Conservation (phyloP, 1,140 invertebrate genomes). For the Copidosoma floridanum region DNA sequence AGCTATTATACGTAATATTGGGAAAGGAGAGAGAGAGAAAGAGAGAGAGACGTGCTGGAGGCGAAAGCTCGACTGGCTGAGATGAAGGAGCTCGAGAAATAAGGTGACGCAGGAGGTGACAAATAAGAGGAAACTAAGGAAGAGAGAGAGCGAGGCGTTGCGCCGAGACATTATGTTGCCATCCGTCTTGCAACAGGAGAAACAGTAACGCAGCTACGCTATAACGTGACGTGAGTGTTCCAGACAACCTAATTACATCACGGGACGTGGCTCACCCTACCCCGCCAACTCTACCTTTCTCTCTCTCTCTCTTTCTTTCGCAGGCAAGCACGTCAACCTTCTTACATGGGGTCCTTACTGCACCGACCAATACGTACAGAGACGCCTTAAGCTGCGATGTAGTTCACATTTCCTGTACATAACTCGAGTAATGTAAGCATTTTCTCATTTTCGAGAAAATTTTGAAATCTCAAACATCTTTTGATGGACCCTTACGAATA, state of each 20-base stretch:
- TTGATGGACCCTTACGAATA: too few species aligned
- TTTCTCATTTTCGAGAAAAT: too few species aligned
- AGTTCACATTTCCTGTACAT: too few species aligned
- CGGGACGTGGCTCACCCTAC: conserved; percentile 34
- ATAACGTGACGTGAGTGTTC: conserved; percentile 56
- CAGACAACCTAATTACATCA: conserved; percentile 58
- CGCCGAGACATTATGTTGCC: conserved; percentile 54
- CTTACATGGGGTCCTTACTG: too few species aligned
- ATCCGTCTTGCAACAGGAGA: conserved; percentile 45
- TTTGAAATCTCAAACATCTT: too few species aligned
- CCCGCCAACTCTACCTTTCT: conserved; percentile 17
- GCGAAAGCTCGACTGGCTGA: too few species aligned
- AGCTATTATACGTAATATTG: not conserved
- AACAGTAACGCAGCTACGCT: conserved; percentile 30
- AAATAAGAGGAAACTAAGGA: conserved; percentile 24
- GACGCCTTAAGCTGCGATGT: too few species aligned
- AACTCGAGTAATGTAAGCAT: too few species aligned
- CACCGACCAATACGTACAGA: too few species aligned
- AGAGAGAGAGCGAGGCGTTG: conserved; percentile 16
- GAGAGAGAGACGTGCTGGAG: too few species aligned
- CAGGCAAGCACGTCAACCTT: too few species aligned
- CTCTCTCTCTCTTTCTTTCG: conserved; percentile 21
- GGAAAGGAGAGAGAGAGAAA: not conserved
- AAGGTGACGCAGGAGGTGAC: not conserved
- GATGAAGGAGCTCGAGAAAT: conserved; percentile 17